These are phyloP conservation scores for Danaus melanippus DNA, from an alignment of 1,140 invertebrate genomes.

Conservation along the genomic window DNA sequence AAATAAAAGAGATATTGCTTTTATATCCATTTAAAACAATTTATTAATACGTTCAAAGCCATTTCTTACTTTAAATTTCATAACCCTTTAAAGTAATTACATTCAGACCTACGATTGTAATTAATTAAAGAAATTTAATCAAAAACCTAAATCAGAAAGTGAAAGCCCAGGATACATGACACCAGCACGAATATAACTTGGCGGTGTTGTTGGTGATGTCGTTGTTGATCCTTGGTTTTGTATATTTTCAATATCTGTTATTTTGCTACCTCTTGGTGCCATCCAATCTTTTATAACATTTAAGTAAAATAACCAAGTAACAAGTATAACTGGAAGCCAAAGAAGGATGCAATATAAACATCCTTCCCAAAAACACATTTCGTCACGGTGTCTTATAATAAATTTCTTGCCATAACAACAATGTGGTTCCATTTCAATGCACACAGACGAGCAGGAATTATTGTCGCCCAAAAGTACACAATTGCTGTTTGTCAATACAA, in stretches of 20 bases:
- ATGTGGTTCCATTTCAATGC: slow-evolving; percentile 25
- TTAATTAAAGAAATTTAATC: slow-evolving; percentile 1
- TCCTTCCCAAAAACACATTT: slow-evolving; percentile 35
- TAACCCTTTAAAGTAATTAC: no score
- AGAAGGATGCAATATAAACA: slow-evolving; percentile 39
- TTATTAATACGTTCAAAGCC: no score
- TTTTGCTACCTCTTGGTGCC: no score
- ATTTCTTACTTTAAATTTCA: no score
- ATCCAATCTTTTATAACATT: slow-evolving; percentile 33
- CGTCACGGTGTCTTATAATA: slow-evolving; percentile 17
- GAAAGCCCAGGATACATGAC: not conserved
- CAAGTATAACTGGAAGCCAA: slow-evolving; percentile 41
- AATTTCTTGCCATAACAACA: slow-evolving; percentile 20
- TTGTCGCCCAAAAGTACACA: slow-evolving; percentile 13
- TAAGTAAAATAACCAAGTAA: slow-evolving; percentile 35
- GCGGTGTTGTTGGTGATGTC: no score
- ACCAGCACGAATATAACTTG: no score
- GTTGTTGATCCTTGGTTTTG: no score
- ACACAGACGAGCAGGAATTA: slow-evolving; percentile 22
- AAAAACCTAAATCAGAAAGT: slow-evolving; percentile 46
- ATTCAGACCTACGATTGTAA: no score
- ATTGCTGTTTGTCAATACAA: slow-evolving; percentile 4
- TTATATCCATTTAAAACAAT: no score
- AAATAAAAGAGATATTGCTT: no score
- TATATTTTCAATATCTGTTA: no score